Evolutionary conservation across 1,140 invertebrate species (phyloP).

Genomic region (Leptopilina clavipes): DNA sequence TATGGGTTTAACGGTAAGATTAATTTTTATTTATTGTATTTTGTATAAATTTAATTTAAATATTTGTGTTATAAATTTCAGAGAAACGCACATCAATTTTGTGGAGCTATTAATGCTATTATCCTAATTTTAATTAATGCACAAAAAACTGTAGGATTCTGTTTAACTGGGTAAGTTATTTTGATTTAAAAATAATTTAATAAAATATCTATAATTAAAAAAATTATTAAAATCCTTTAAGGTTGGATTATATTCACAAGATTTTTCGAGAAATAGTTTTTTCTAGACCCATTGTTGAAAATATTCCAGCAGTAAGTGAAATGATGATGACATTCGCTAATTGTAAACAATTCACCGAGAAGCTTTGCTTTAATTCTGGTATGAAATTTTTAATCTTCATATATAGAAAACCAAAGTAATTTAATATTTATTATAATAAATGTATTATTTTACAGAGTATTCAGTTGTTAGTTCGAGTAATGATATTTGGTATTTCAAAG

Average conservation of each 20-base stretch:
- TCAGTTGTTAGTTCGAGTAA: background rate
- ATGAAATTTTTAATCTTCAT: slow-evolving; percentile 15
- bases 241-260: slow-evolving; percentile 60
- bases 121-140: slow-evolving; percentile 60
- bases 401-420: background rate
- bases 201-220: background rate
- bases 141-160: slow-evolving; percentile 59
- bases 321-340: slow-evolving; percentile 61
- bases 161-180: slow-evolving; percentile 53
- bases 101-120: slow-evolving; percentile 68
- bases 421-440: background rate
- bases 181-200: background rate
- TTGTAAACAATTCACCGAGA: slow-evolving; percentile 48
- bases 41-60: background rate
- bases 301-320: slow-evolving; percentile 58
- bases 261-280: slow-evolving; percentile 70
- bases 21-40: slow-evolving; percentile 32
- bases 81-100: slow-evolving; percentile 72
- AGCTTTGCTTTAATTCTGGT: slow-evolving; percentile 54
- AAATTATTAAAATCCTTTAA: slow-evolving; percentile 43
- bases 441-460: background rate
- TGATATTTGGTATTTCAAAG: slow-evolving; percentile 54
- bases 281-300: slow-evolving; percentile 64
- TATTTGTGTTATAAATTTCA: slow-evolving; percentile 52
- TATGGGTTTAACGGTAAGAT: slow-evolving; percentile 62